Evolutionary conservation across 1,140 invertebrate species (phyloP), one percentile per base, ranked within the genome.

Genomic region (Tetragonula clypearis): DNA sequence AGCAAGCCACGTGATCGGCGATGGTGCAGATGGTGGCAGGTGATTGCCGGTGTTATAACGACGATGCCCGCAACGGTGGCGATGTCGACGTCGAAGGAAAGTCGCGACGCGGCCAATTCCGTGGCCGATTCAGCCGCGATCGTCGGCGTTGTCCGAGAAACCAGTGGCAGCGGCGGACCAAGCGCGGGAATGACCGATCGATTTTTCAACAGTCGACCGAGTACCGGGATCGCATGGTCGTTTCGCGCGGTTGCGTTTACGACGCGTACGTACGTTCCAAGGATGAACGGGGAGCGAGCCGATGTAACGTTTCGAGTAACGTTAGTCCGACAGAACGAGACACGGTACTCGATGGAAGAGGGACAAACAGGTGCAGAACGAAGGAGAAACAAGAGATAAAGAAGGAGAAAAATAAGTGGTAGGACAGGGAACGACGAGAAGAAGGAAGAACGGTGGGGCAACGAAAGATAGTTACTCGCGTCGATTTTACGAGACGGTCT

Each of bases 1-100:
- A 96, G 95, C 96, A 96, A 96, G 96, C 96, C 97, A 97, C 97
- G 96, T 97, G 96, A 96, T 97, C 96, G 95, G 95, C 95, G 96
- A 96, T 96, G 96, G 96, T 96, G 96, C 96, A 96, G 96, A 96
- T 96, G 92, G 92, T 95, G 95, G 95, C 95, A 92, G 92, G 95
- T 92, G 85, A 90, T 92, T 73, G 74, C 81, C 90, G 91, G 89
- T 92, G 86, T 89, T 87, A 90, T 85, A 91, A 92, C 87, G 82
- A 90, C 78, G 77, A 89, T 86, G 58, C 82, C 86, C 79, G 68
- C 53, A 68, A 74, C 49, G 82, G 72, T 30, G 55, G 60, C 71
- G 75, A 68, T 84, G 30, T 60, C 86, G 87, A 69, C 35, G 79
- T 73, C 58, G 73, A 58, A 68, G 87, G 62, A 65, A 53, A 74